phyloP scores from a whole-genome alignment of 2,113 vertebrate species.

The Oreocharis arfaki region DNA sequence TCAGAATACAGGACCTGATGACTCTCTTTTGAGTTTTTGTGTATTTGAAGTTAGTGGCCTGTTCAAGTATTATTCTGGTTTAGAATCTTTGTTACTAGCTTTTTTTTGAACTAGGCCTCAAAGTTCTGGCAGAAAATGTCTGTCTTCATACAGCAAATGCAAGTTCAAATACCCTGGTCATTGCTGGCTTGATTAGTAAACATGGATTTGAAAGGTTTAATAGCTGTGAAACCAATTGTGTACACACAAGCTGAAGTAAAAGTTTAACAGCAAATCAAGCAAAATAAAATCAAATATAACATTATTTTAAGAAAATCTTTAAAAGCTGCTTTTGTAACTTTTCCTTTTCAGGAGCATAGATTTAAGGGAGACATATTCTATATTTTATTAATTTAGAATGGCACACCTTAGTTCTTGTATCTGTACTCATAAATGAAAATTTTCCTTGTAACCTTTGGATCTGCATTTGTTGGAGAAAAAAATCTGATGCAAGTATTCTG shows the following conservation, averaged over 20 bases:
- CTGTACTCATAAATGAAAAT: background rate
- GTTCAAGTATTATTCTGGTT: background rate
- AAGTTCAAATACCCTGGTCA: background rate
- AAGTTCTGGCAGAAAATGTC: background rate
- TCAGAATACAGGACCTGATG: background rate
- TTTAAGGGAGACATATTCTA: background rate
- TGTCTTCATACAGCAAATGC: background rate
- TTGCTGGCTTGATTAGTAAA: background rate
- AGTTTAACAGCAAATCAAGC: background rate
- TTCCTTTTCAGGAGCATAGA: background rate
- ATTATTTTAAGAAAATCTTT: background rate
- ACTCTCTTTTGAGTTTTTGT: background rate
- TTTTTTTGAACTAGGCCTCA: background rate
- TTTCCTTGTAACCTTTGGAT: background rate
- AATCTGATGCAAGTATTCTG: background rate
- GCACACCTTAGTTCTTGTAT: background rate
- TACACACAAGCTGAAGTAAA: background rate
- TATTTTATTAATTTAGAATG: background rate
- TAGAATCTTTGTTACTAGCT: background rate
- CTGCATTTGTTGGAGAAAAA: background rate
- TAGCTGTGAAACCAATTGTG: background rate
- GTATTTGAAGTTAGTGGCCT: background rate
- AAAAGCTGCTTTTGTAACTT: background rate
- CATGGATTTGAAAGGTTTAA: background rate
- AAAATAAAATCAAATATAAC: background rate